A percentile compares a stretch with the other conserved stretches of the same genome.
phyloP scores from a whole-genome alignment of 1,140 invertebrate genomes.

The Mizuhopecten yessoensis region DNA sequence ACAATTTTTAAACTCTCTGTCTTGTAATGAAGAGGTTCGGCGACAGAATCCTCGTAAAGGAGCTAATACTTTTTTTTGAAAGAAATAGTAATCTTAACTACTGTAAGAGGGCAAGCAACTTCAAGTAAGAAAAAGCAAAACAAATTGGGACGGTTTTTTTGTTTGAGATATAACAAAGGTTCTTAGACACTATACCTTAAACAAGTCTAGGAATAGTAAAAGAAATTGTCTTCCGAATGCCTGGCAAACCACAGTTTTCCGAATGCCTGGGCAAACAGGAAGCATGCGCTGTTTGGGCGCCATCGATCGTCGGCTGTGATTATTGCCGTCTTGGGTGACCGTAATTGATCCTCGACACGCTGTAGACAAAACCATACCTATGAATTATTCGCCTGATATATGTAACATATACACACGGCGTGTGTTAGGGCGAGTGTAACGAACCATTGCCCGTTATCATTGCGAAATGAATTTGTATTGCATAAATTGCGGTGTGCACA shows the following conservation, averaged over 20 bases:
- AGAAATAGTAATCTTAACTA: no score
- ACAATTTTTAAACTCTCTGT: no score
- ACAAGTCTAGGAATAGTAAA: no score
- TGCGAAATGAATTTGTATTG: background rate
- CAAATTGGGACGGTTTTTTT: no score
- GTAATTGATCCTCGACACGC: background rate
- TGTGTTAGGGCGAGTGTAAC: background rate
- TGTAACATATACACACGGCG: background rate
- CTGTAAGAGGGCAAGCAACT: no score
- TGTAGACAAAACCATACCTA: background rate
- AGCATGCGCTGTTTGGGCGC: background rate
- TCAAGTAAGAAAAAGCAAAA: no score
- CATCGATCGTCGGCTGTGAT: background rate
- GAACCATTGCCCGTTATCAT: background rate
- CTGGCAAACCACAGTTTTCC: background rate
- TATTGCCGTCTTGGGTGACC: slow-evolving; percentile 30
- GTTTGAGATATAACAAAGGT: no score
- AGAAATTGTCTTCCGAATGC: no score
- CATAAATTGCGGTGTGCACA: background rate
- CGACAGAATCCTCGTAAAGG: no score
- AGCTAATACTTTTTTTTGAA: no score
- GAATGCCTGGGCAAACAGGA: background rate
- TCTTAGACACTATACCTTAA: no score
- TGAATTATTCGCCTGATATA: background rate
- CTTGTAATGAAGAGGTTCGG: no score